phyloP scores from a whole-genome alignment of 2,113 vertebrate genomes.

The Rhynchomys soricoides region DNA sequence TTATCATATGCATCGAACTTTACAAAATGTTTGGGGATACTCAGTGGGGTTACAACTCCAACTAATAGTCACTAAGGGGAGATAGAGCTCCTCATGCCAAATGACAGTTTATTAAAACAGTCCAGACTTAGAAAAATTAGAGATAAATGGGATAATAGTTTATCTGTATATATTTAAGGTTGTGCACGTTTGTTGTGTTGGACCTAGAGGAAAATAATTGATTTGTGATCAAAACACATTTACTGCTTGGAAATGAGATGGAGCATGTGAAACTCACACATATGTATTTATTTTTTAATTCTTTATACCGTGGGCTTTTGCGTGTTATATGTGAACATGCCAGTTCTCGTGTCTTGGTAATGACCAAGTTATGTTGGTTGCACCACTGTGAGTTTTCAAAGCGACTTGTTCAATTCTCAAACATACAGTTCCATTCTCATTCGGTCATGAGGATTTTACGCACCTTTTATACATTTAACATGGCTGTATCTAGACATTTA shows the following conservation, averaged over 20 bases:
- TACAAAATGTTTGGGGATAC: background rate
- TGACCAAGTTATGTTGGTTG: background rate
- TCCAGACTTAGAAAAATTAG: background rate
- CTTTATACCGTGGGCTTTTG: background rate
- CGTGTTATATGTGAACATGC: background rate
- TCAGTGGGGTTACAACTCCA: background rate
- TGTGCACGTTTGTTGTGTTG: background rate
- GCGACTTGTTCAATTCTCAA: background rate
- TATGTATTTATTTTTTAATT: background rate
- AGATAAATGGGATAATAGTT: background rate
- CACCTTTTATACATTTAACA: too few species aligned
- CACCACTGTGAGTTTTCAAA: background rate
- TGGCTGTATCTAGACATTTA: background rate
- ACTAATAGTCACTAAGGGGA: background rate
- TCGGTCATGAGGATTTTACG: too few species aligned
- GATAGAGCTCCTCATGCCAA: background rate
- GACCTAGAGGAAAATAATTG: background rate
- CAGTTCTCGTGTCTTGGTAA: background rate
- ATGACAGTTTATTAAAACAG: background rate
- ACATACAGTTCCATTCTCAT: background rate
- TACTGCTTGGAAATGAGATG: background rate
- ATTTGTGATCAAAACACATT: fast-evolving
- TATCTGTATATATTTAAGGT: background rate
- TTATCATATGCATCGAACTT: background rate
- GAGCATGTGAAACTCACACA: fast-evolving